These are phyloP conservation scores for Penaeus vannamei DNA, from an alignment of 1,140 invertebrate species.

Conservation along the genomic window DNA sequence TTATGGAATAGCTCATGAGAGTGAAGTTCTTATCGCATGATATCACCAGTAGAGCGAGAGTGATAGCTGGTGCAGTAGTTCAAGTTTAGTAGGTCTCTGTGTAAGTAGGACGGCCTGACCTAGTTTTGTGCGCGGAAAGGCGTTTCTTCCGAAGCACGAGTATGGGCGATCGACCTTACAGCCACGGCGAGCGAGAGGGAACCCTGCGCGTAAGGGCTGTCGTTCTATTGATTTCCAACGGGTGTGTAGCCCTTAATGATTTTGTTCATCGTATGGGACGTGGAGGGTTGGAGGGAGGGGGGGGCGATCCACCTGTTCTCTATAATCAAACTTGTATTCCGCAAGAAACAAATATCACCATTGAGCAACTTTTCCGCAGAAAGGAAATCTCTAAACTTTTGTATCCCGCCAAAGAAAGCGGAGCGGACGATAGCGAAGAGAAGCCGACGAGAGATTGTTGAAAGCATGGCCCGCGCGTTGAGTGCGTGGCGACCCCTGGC, in stretches of 20 bases:
- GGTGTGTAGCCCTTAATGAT: conserved; percentile 40
- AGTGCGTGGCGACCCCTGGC: background rate
- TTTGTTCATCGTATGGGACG: background rate
- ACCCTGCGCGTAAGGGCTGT: conserved; percentile 53
- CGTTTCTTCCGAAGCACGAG: background rate
- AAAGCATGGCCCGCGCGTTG: too few species aligned
- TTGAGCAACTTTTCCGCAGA: too few species aligned
- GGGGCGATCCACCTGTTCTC: too few species aligned
- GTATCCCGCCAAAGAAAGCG: too few species aligned
- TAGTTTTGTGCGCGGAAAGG: conserved; percentile 25
- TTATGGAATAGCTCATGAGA: too few species aligned
- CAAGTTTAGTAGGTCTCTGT: conserved; percentile 62
- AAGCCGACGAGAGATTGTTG: too few species aligned
- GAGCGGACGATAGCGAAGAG: too few species aligned
- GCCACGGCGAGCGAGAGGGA: conserved; percentile 5
- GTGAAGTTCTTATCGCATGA: conserved; percentile 30
- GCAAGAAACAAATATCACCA: too few species aligned
- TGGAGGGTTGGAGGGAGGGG: too few species aligned
- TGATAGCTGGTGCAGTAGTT: conserved; percentile 48
- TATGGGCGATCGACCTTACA: conserved; percentile 29
- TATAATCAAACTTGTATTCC: too few species aligned
- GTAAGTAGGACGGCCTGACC: conserved; percentile 54
- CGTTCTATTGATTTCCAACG: conserved; percentile 52
- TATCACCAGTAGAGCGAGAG: conserved; percentile 36
- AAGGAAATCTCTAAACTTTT: too few species aligned